Percentiles rank a stretch among this genome's conserved stretches.
These are phyloP conservation scores for Tetrapedia diversipes DNA, from an alignment of 2,888 invertebrate species.

Conservation along the genomic window DNA sequence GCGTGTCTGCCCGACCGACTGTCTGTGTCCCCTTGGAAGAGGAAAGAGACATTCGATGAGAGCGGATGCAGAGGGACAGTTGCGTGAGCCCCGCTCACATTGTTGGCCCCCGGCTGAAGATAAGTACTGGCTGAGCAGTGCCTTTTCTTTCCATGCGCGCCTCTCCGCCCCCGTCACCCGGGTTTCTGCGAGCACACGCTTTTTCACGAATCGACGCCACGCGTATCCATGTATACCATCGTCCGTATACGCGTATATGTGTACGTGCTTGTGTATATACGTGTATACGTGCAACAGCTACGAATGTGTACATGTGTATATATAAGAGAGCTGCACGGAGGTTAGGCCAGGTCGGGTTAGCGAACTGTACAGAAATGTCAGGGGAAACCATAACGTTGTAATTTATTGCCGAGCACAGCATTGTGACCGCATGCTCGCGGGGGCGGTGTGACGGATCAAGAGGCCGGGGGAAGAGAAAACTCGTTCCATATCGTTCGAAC, in stretches of 20 bases:
- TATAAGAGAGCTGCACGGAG: slow-evolving; percentile 74
- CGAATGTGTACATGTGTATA: too few species aligned
- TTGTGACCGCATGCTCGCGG: slow-evolving; percentile 78
- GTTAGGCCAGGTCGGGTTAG: slow-evolving; percentile 82
- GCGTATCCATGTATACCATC: too few species aligned
- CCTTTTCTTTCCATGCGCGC: slow-evolving; percentile 36
- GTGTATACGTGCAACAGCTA: too few species aligned
- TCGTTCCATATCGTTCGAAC: slow-evolving; percentile 65
- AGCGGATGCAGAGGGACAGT: slow-evolving; percentile 82
- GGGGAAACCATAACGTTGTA: slow-evolving; percentile 82
- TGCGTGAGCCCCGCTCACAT: slow-evolving; percentile 77
- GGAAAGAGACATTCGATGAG: slow-evolving; percentile 80
- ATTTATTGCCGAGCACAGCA: slow-evolving; percentile 80
- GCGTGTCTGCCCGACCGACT: slow-evolving; percentile 25
- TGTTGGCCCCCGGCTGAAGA: slow-evolving; percentile 74
- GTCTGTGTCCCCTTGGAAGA: slow-evolving; percentile 36
- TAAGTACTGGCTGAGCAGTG: slow-evolving; percentile 75
- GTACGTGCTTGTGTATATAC: too few species aligned
- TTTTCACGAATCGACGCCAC: slow-evolving; percentile 51
- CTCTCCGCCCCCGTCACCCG: slow-evolving; percentile 1
- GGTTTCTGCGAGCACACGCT: not conserved
- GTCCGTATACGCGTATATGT: too few species aligned
- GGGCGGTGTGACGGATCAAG: slow-evolving; percentile 80
- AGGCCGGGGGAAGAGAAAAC: slow-evolving; percentile 71
- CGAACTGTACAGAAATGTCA: slow-evolving; percentile 79